Percentiles rank a stretch among this genome's conserved stretches.
phyloP scores from a whole-genome alignment of 1,140 invertebrate species.

The Trichomalopsis sarcophagae region DNA sequence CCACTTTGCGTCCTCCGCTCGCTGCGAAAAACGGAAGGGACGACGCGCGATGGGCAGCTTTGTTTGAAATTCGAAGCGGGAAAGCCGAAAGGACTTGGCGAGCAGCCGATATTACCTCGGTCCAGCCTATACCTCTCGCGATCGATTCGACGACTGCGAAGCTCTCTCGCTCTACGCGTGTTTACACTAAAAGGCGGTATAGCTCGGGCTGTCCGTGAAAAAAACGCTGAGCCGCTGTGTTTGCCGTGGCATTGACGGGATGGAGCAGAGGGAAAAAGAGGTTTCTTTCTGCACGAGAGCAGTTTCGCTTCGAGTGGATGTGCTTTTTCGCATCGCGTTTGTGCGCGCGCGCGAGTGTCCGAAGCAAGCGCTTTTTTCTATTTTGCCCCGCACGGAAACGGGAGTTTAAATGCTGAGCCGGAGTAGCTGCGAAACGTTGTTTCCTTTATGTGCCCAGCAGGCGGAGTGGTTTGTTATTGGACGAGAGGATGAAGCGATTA shows the following conservation, averaged over 20 bases:
- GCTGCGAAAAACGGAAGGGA: background rate
- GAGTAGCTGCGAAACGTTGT: background rate
- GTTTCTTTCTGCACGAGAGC: background rate
- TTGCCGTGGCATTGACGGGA: background rate
- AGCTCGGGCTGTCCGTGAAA: background rate
- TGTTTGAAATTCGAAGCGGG: constrained; percentile 37
- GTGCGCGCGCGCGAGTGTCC: background rate
- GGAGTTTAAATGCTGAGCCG: background rate
- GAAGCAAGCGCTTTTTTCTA: background rate
- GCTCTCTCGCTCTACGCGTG: background rate
- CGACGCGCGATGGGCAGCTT: background rate
- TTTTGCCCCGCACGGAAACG: background rate
- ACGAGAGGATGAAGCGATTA: background rate
- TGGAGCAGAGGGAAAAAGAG: background rate
- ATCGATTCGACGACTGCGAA: background rate
- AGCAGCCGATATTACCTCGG: constrained; percentile 19
- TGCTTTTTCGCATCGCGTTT: constrained; percentile 13
- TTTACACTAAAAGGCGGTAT: background rate
- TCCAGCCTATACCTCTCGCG: background rate
- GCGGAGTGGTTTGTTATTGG: no score
- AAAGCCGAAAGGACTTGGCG: constrained; percentile 28
- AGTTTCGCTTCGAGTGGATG: constrained; percentile 1
- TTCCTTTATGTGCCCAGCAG: background rate
- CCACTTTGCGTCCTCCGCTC: constrained; percentile 19
- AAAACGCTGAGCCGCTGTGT: background rate